Base-by-base conservation (phyloP, 35 echinoderm and acorn worm genomes). In the Heliocidaris tuberculata region DNA sequence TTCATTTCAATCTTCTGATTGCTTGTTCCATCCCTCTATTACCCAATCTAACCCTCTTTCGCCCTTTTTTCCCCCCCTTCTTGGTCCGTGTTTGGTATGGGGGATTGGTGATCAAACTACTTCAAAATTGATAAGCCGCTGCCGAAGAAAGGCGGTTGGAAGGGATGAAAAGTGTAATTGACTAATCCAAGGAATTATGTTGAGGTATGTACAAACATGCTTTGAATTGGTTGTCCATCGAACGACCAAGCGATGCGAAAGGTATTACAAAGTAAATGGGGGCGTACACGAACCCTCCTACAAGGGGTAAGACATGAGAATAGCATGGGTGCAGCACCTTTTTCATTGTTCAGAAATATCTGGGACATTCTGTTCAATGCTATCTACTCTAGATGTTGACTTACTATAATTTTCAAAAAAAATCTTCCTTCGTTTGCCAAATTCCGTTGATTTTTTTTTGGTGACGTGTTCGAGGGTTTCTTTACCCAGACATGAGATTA, bases 11-110 rank as follows among this genome's bases (percentile, higher is more conserved):
- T 89, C 31, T 15, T 31, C 32, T 89, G 87, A 89, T 89, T 89
- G 31, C 87, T 48, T 89, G 87, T 89, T 47, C 87, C 87, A 78
- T 78, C 32, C 19, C 47, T 89, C 87, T 89, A 89, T 89, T 89
- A 89, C 87, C 31, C 30, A 13, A 89, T 89, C 87, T 48, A 89
- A 47, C 87, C 47, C 31, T 89, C 31, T 89, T 89, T 32, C 19
- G 2, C 0, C 32, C 87, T 6, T 9, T 89, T 16, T 17, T 47
- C 11, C 4, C 35, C 35, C 3, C 0, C 27, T 78, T 78, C 27
- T n/a, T n/a, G 65, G 0, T n/a, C 65, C 19, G 27, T n/a, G 27
- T 78, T 78, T 78, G 27, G 65, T 78, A 24, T 78, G 19, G 65
- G 21, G 0, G 21, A 78, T 78, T 78, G 65, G 27, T 78, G 65